Base-by-base conservation (phyloP, 30 jellyfish, hydroid and myxozoan genomes). In the Hydractinia symbiolongicarpus region DNA sequence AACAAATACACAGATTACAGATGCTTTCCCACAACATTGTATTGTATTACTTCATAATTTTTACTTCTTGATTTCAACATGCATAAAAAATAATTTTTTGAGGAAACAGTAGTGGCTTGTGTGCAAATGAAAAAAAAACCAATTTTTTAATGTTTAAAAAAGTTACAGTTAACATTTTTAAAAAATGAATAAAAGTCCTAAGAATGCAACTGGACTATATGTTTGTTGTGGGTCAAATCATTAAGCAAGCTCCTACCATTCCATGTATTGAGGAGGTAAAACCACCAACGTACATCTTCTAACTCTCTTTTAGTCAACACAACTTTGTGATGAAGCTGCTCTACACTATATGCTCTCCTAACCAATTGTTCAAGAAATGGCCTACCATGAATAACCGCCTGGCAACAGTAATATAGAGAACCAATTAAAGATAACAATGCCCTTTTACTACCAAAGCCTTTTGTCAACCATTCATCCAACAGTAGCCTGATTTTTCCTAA, bases 251-350 rank as follows among this genome's bases (percentile, higher is more conserved):
- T 71, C 55, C 83, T 72, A 5, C 95, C 95, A 79, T 86, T 86
- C 95, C 95, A 86, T 15, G 82, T 73, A 78, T 78, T 54, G 57
- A 83, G 19, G 52, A 83, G 66, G 20, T 53, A 58, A 17, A 30
- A 67, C 96, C 96, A 88, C 89, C 88, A 81, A 10, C 44, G 54
- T 44, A 88, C 16, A 75, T 88, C 93, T 10, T 83, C 82, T 10
- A 40, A 14, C 49, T 81, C 91, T 54, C 70, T 60, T 51, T 54
- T 56, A 51, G 72, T 40, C 20, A 88, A 72, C 11, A 49, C 50
- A 13, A 77, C 89, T 20, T 19, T 55, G 61, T 54, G 81, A 58
- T 53, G 77, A 54, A 83, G 78, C 50, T 88, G 67, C 20, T 76
- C 57, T 50, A 82, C 94, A 20, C 75, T 66, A 67, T 56, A 44